phyloP scores from a whole-genome alignment of 1,140 invertebrate species.

The Tenebrio molitor region DNA sequence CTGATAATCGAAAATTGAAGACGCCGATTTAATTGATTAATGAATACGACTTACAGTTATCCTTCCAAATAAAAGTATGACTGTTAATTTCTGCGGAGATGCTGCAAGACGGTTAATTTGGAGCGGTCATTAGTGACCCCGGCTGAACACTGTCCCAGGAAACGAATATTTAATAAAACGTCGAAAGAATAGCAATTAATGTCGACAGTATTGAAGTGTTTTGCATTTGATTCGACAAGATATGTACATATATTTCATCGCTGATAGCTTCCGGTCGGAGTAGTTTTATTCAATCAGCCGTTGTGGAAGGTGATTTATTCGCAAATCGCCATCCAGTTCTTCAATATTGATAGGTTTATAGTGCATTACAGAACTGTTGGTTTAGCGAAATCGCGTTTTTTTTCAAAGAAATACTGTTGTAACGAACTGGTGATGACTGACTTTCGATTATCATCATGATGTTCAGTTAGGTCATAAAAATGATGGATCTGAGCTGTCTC shows the following conservation, averaged over 20 bases:
- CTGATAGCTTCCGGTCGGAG: constrained; percentile 8
- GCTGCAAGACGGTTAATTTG: background rate
- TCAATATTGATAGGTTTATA: constrained; percentile 27
- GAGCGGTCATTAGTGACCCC: background rate
- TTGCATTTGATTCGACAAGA: constrained; percentile 27
- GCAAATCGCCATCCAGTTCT: constrained; percentile 14
- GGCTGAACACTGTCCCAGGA: no score
- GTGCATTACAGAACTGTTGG: constrained; percentile 11
- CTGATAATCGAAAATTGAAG: constrained; percentile 31
- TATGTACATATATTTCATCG: constrained; percentile 30
- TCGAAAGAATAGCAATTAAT: no score
- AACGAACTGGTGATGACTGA: background rate
- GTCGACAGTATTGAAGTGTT: no score
- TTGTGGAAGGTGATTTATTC: constrained; percentile 35
- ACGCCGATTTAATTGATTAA: constrained; percentile 37
- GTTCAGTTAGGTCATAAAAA: background rate
- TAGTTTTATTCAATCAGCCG: constrained; percentile 35
- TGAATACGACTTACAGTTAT: constrained; percentile 22
- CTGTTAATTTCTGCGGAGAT: background rate
- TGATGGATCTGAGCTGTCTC: background rate
- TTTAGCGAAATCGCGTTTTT: no score
- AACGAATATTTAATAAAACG: no score
- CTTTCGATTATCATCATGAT: background rate
- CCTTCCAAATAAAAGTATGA: constrained; percentile 11
- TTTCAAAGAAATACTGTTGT: background rate